Conservation (phyloP, 2,888 invertebrate genomes). For the Drosophila mayaguana region DNA sequence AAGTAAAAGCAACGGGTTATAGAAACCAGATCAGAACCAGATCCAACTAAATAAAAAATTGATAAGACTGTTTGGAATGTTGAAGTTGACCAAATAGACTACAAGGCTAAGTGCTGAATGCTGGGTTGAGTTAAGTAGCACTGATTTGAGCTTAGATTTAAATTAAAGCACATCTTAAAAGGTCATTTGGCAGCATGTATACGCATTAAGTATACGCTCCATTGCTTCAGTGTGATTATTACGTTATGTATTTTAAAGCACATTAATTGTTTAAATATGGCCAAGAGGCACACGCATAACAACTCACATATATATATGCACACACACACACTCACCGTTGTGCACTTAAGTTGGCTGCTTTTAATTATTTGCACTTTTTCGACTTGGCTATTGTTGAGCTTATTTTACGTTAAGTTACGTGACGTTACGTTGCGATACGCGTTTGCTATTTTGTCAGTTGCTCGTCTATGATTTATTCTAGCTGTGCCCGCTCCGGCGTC, state of each 20-base stretch:
- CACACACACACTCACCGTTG: constrained; percentile 59
- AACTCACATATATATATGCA: constrained; percentile 23
- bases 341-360: constrained; percentile 70
- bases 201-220: constrained; percentile 69
- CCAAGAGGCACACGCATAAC: constrained; percentile 40
- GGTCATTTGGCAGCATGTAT: constrained; percentile 12
- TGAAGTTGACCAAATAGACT: constrained; percentile 4
- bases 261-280: constrained; percentile 63
- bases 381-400: constrained; percentile 30
- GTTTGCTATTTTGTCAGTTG: constrained; percentile 13
- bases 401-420: background rate
- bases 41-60: constrained; percentile 30
- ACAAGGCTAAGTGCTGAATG: constrained; percentile 31
- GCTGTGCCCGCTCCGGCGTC: constrained; percentile 55
- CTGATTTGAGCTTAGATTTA: background rate
- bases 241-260: constrained; percentile 52
- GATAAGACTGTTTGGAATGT: constrained; percentile 29
- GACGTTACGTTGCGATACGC: constrained; percentile 25
- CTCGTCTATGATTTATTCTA: constrained; percentile 15
- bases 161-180: constrained; percentile 38
- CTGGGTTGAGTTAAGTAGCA: background rate
- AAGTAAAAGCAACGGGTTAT: constrained; percentile 17
- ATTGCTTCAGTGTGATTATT: constrained; percentile 14
- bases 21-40: constrained; percentile 47
- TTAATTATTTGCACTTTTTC: constrained; percentile 75